These are phyloP conservation scores for Astropecten irregularis DNA, from an alignment of 53 echinoderm and acorn worm genomes.

Conservation along the genomic window DNA sequence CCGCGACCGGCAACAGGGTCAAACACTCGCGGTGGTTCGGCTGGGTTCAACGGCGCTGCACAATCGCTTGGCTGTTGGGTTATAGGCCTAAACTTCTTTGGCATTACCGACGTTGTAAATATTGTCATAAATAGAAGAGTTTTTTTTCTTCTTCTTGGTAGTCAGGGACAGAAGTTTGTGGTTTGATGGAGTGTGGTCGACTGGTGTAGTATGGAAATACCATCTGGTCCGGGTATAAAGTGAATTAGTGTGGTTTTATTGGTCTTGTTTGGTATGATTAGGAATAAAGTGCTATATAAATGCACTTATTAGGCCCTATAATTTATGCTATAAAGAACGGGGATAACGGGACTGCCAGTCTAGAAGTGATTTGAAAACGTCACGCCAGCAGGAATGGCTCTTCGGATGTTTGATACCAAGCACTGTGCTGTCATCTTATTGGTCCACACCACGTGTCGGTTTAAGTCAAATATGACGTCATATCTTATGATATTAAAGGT, in stretches of 20 bases:
- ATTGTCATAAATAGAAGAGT: neutral
- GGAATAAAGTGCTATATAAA: constrained; percentile 45
- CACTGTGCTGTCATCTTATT: too few species aligned
- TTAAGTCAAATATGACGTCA: too few species aligned
- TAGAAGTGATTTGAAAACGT: constrained; percentile 9
- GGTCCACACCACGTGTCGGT: too few species aligned
- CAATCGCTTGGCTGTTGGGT: constrained; percentile 43
- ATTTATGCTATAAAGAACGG: constrained; percentile 8
- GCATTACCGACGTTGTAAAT: constrained; percentile 15
- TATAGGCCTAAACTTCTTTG: neutral
- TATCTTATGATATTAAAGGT: too few species aligned
- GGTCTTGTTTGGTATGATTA: constrained; percentile 26
- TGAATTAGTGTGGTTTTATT: constrained; percentile 49
- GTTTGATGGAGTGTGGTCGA: constrained; percentile 2
- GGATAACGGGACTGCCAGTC: neutral
- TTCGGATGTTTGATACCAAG: too few species aligned
- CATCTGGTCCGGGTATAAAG: constrained; percentile 32
- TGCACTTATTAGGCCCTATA: constrained; percentile 38
- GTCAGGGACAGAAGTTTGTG: neutral
- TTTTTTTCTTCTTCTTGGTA: neutral
- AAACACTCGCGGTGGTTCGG: constrained; percentile 16
- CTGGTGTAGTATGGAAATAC: neutral
- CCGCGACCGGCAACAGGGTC: constrained; percentile 35
- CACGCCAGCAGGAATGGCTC: too few species aligned
- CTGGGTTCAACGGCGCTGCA: constrained; percentile 28